Base-by-base conservation (phyloP, 2,888 invertebrate species). In the Cyrtodaria siliqua region DNA sequence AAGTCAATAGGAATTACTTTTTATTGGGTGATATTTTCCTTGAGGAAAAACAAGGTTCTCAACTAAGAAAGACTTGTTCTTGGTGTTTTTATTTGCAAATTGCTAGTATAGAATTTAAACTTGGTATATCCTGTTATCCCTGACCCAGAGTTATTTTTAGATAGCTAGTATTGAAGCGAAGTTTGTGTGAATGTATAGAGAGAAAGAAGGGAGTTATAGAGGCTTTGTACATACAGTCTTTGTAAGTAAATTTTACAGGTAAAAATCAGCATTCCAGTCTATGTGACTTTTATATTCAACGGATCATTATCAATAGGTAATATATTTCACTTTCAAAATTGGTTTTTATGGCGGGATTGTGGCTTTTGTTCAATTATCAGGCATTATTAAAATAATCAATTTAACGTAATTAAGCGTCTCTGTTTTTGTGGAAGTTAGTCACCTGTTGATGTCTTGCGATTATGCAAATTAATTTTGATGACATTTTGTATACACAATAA, bases 151-250 rank as follows among this genome's bases (percentile, higher is more conserved):
- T 56, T 80, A 80, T 80, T 80, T 80, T 80, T 80, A 77, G 80
- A 49, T 50, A 20, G 47, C 76, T 57, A 63, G 64, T 72, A 69
- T 74, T 82, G 78, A 82, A 69, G 80, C 69, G 59, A 64, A 80
- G 74, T 69, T 76, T 60, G 61, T 70, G 70, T 79, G 68, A 67
- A 67, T 72, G 74, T 77, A 73, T 57, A 68, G 76, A 47, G 50
- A 71, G 64, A 77, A 53, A 77, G 72, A 74, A 63, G 63, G 76
- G 70, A 67, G 75, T 68, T 80, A 75, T 78, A 78, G 64, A 59
- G 78, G 60, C 67, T 72, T 76, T 78, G 75, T 78, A 77, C 68
- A 64, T 79, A 66, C 42, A 73, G 74, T 59, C 72, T 77, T 63
- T 73, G 72, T 77, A 75, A 60, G 70, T 57, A 71, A 52, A 60